phyloP scores from a whole-genome alignment of 1,140 invertebrate genomes.

The Listronotus oregonensis region DNA sequence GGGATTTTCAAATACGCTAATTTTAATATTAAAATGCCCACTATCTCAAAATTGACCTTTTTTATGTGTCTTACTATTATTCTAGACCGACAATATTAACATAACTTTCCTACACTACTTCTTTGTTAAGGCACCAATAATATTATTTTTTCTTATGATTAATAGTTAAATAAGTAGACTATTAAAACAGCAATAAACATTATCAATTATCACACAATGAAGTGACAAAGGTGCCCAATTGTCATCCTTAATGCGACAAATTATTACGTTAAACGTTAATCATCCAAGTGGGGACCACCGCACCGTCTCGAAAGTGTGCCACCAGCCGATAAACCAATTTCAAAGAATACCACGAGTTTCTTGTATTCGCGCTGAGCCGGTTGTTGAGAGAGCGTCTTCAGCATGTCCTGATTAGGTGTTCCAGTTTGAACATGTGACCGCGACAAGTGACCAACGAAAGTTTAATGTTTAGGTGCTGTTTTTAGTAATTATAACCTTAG shows the following conservation, averaged over 20 bases:
- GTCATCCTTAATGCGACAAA: not conserved
- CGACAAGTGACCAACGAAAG: slow-evolving; percentile 29
- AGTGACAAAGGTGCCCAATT: not conserved
- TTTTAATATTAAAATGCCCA: no score
- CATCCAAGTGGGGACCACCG: slow-evolving; percentile 28
- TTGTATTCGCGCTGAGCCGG: slow-evolving; percentile 30
- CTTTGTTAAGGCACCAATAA: no score
- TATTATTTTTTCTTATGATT: no score
- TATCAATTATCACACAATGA: no score
- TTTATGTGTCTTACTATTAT: no score
- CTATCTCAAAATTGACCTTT: no score
- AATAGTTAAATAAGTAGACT: no score
- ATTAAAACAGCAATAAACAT: no score
- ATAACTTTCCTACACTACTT: no score
- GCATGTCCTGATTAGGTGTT: slow-evolving; percentile 34
- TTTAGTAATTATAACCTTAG: slow-evolving; percentile 20
- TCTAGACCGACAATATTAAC: no score
- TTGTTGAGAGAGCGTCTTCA: slow-evolving; percentile 35
- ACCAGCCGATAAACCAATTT: slow-evolving; percentile 33
- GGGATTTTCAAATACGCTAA: no score
- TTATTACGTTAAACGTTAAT: slow-evolving; percentile 15
- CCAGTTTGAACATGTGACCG: slow-evolving; percentile 30
- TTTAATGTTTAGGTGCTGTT: slow-evolving; percentile 26
- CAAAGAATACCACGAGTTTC: slow-evolving; percentile 16
- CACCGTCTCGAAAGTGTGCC: slow-evolving; percentile 28